phyloP scores from a whole-genome alignment of 2,113 vertebrate species.

The Synodontis membranacea region DNA sequence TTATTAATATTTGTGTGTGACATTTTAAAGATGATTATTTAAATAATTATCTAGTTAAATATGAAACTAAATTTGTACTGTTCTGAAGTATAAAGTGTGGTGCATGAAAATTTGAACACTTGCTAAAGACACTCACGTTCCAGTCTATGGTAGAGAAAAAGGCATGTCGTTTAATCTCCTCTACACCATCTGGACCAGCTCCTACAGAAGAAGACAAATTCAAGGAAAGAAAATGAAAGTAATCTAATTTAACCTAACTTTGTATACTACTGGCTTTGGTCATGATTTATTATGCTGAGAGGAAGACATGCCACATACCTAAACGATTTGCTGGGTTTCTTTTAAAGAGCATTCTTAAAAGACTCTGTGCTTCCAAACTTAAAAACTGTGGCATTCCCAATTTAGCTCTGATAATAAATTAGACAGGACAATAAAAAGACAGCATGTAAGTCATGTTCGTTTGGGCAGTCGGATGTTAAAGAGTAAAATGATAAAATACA shows the following conservation, averaged over 20 bases:
- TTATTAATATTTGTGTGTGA: no score
- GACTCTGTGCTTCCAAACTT: slow-evolving; percentile 94
- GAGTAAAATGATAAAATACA: not conserved
- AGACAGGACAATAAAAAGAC: slow-evolving; percentile 14
- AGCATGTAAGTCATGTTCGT: not conserved
- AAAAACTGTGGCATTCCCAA: slow-evolving; percentile 98
- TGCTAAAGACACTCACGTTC: slow-evolving; percentile 82
- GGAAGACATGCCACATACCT: slow-evolving; percentile 71
- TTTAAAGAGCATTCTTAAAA: slow-evolving; percentile 96
- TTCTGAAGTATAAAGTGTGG: no score
- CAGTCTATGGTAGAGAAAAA: slow-evolving; percentile 98
- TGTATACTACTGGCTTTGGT: no score
- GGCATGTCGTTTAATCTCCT: slow-evolving; percentile 95
- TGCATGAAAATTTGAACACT: not conserved
- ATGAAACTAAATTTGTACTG: no score
- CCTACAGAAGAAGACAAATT: slow-evolving; percentile 71
- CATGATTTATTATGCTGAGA: not conserved
- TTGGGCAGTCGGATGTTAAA: not conserved
- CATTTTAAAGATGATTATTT: no score
- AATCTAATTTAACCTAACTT: not conserved
- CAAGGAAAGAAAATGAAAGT: not conserved
- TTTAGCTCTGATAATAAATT: slow-evolving; percentile 81
- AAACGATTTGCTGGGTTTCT: slow-evolving; percentile 94
- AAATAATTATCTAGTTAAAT: no score
- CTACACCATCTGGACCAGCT: slow-evolving; percentile 92